These are phyloP conservation scores for Phenacoccus solenopsis DNA, from an alignment of 1,140 invertebrate genomes.

Conservation along the genomic window DNA sequence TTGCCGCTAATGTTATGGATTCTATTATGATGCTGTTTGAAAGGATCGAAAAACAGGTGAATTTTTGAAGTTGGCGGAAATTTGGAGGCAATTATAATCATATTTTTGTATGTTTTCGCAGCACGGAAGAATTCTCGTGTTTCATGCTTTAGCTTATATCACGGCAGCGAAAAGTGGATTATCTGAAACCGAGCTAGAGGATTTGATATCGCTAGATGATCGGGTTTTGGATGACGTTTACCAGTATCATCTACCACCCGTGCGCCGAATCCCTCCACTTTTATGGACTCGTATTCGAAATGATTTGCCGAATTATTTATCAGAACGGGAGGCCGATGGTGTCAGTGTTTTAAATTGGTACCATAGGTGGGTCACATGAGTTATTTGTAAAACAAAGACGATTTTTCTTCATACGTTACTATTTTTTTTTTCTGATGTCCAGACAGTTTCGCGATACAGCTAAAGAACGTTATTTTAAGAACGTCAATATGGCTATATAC, in stretches of 20 bases:
- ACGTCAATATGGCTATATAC: conserved; percentile 89
- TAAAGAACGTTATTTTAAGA: conserved; percentile 90
- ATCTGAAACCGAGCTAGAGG: conserved; percentile 86
- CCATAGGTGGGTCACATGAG: conserved; percentile 44
- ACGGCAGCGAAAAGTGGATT: conserved; percentile 85
- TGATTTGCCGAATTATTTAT: conserved; percentile 89
- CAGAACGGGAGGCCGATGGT: conserved; percentile 90
- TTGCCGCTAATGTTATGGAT: conserved; percentile 92
- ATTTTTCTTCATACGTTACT: not conserved
- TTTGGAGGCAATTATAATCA: conserved; percentile 4
- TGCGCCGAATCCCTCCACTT: conserved; percentile 83
- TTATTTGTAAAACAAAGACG: not conserved
- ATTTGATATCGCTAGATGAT: conserved; percentile 87
- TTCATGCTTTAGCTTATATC: conserved; percentile 87
- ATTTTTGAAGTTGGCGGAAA: conserved; percentile 6
- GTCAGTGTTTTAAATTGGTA: conserved; percentile 98
- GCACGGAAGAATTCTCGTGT: conserved; percentile 83
- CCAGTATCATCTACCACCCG: conserved; percentile 94
- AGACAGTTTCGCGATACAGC: conserved; percentile 90
- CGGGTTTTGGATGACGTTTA: conserved; percentile 92
- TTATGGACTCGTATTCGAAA: conserved; percentile 91
- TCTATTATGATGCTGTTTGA: conserved; percentile 95
- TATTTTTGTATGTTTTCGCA: conserved; percentile 32
- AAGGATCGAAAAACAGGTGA: conserved; percentile 77
- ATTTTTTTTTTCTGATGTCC: not conserved